Base-by-base conservation (phyloP, 2,888 invertebrate species). In the Melitaea athalia region DNA sequence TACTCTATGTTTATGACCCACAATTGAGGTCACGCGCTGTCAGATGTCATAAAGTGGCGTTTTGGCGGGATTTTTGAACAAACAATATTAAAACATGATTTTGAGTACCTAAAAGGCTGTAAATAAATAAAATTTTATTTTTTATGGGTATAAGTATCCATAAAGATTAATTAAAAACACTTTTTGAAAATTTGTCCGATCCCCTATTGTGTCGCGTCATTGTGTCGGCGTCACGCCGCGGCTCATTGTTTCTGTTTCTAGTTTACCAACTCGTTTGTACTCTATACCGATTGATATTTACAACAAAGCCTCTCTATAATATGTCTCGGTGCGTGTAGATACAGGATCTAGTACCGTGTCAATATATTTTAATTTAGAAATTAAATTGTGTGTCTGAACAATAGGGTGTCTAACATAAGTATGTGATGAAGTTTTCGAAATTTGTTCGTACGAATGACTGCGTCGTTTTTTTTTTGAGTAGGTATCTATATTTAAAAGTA, bases 281-380 rank as follows among this genome's bases (percentile, higher is more conserved):
- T 71, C 55, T 55, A 65, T 65, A 65, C 57, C 67, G 59, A 70
- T 68, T 64, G 14, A 24, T 63, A 63, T 63, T 63, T 79, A 86
- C 86, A 85, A 85, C 86, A 67, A 62, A 52, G 53, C 60, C 31
- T 62, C 12, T 55, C n/a, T 53, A 52, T 52, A 12, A 11, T 14
- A 5, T 14, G 33, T 55, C 12, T 55, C 14, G 4, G 6, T n/a
- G 14, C 52, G 10, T 24, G n/a, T 49, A 14, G 47, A 5, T 14
- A 49, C 47, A n/a, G 3, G 47, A 49, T 14, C n/a, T 49, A n/a
- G 47, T n/a, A n/a, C n/a, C n/a, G 6, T 49, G 47, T n/a, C 47
- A 49, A 14, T 14, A 14, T 14, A 6, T 49, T n/a, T 49, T 12
- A 49, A 49, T n/a, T 0, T 47, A 47, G 11, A 11, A 10, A 14